A percentile compares a stretch with the other conserved stretches of the same genome.
Conservation (phyloP, 2,888 invertebrate species). For the Pyrgus malvae region DNA sequence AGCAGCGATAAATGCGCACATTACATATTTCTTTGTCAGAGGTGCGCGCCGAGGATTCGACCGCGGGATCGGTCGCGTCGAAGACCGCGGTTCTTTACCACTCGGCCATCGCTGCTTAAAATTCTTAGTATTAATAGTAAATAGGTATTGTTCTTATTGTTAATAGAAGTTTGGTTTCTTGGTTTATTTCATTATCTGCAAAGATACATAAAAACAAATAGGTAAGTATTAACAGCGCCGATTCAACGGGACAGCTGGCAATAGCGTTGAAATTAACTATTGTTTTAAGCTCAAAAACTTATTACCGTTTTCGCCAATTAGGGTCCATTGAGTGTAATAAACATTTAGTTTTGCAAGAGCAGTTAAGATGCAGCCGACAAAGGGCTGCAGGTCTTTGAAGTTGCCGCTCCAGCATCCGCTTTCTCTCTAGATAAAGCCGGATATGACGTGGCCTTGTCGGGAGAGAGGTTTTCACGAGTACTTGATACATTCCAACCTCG, state of each 20-base stretch:
- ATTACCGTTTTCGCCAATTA: slow-evolving; percentile 43
- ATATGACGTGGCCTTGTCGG: slow-evolving; percentile 71
- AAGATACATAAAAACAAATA: no score
- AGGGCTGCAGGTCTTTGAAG: slow-evolving; percentile 62
- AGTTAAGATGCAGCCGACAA: slow-evolving; percentile 67
- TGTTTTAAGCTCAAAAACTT: slow-evolving; percentile 16
- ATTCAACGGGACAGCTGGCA: no score
- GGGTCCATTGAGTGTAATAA: slow-evolving; percentile 55
- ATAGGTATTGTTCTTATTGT: no score
- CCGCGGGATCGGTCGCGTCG: no score
- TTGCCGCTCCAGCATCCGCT: slow-evolving; percentile 69
- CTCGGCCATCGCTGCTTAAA: no score
- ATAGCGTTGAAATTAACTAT: not conserved
- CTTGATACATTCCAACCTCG: slow-evolving; percentile 69
- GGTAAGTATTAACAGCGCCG: not conserved
- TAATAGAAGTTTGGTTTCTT: no score
- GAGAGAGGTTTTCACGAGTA: slow-evolving; percentile 74
- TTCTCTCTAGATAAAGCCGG: slow-evolving; percentile 72
- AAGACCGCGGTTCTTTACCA: no score
- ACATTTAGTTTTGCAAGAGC: slow-evolving; percentile 67
- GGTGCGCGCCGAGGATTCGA: no score
- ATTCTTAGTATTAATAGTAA: no score
- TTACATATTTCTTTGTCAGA: no score
- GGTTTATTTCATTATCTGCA: no score
- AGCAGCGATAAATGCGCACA: no score